Base-by-base conservation (phyloP, 2,888 invertebrate genomes). In the Oligia strigilis region DNA sequence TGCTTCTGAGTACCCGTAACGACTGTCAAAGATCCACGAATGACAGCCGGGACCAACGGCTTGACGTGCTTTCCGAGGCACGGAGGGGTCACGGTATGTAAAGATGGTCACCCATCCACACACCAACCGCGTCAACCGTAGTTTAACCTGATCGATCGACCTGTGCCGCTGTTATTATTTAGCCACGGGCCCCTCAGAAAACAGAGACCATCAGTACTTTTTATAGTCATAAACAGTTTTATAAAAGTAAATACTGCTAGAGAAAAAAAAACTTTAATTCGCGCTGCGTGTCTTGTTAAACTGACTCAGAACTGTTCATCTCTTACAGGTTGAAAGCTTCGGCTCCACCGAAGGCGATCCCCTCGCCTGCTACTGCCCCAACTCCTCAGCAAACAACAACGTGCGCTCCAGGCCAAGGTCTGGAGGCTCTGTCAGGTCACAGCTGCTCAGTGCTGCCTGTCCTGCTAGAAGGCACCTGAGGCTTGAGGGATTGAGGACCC, bases 401-500 rank as follows among this genome's bases (percentile, higher is more conserved):
- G 86, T 77, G 8, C 90, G 86, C 55, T 71, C 89, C 70, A 80
- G 97, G n/a, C 94, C 97, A 64, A 94, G 97, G 77, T 96, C 97
- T 2, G 96, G 97, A 29, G 97, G 97, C 71, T 98, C 98, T 0
- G 97, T 98, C 75, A 97, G 98, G 3, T 98, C 98, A 66, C 98
- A 98, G 55, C 98, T 98, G 11, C 98, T 99, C 11, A 98, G 98
- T 94, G 98, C 98, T 36, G 98, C 98, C 1, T 99, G 99, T 92
- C 97, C 98, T 0, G 99, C 99, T 88, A 95, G 99, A n/a, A 96
- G 98, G 8, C 99, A 99, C 93, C 95, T 98, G 76, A 97, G 98
- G 40, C 97, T 99, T 62, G 98, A 99, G 91, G 98, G 98, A 86
- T 96, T 99, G 66, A 97, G 99, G 80, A 99, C 99, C 0, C 95